A percentile compares a stretch with the other conserved stretches of the same genome.
phyloP scores from a whole-genome alignment of 2,888 invertebrate genomes.

The Cerceris ruficornis region DNA sequence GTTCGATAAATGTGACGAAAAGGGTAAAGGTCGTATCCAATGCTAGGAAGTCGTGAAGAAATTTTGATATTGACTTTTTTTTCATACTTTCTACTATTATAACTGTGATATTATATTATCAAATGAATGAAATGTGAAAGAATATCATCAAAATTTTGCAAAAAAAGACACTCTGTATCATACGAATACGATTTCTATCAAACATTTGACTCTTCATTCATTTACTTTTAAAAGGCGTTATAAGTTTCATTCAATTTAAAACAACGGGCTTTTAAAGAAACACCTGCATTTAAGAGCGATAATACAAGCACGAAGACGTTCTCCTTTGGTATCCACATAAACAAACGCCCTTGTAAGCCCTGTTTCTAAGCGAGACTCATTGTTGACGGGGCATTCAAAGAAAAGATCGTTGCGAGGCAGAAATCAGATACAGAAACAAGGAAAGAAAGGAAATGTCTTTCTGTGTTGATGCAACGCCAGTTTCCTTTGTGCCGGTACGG shows the following conservation, averaged over 20 bases:
- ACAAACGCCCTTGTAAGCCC: slow-evolving; percentile 25
- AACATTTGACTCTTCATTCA: too few relatives aligned
- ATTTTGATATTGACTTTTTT: too few relatives aligned
- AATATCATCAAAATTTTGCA: too few relatives aligned
- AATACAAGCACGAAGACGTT: slow-evolving; percentile 11
- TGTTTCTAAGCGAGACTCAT: slow-evolving; percentile 30
- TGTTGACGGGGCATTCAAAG: slow-evolving; percentile 20
- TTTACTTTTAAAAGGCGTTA: neutral
- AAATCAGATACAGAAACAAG: slow-evolving; percentile 23
- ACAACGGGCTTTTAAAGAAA: neutral
- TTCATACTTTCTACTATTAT: too few relatives aligned
- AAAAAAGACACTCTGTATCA: too few relatives aligned
- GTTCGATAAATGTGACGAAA: neutral
- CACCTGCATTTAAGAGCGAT: neutral
- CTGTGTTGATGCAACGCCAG: slow-evolving; percentile 2
- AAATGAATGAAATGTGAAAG: too few relatives aligned
- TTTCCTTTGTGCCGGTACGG: slow-evolving; percentile 7
- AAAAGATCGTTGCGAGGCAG: slow-evolving; percentile 4
- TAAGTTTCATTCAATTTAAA: neutral
- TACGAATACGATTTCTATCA: too few relatives aligned
- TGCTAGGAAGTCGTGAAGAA: too few relatives aligned
- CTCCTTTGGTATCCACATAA: slow-evolving; percentile 7
- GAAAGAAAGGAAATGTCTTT: slow-evolving; percentile 10
- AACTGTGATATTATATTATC: too few relatives aligned
- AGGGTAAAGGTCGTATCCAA: too few relatives aligned